A percentile compares a stretch with the other conserved stretches of the same genome.
Conservation (phyloP, 2,888 invertebrate genomes). For the Oligia latruncula region DNA sequence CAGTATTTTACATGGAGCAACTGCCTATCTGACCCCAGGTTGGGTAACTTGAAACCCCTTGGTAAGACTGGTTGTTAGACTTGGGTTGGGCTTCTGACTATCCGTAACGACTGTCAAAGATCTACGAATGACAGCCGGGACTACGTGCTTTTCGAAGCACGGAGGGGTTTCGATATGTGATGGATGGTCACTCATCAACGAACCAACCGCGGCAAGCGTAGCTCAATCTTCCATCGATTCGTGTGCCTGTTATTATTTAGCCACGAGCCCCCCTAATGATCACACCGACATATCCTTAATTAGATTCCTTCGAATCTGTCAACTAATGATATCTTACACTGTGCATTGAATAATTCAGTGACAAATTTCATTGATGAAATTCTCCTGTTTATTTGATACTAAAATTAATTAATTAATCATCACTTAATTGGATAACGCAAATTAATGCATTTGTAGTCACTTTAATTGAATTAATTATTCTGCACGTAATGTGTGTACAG, state of each 20-base stretch:
- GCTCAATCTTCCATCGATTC: neutral
- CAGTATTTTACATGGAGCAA: neutral
- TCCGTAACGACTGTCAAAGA: neutral
- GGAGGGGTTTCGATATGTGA: neutral
- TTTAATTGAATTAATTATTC: constrained; percentile 77
- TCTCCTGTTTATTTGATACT: constrained; percentile 69
- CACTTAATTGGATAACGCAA: constrained; percentile 73
- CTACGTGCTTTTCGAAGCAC: neutral
- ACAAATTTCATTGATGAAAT: constrained; percentile 38
- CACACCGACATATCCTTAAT: constrained; percentile 4
- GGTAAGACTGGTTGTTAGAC: neutral
- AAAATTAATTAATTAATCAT: constrained; percentile 72
- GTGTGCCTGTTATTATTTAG: neutral
- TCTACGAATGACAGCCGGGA: neutral
- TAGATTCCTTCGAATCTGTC: constrained; percentile 20
- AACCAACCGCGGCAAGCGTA: neutral
- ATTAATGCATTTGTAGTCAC: constrained; percentile 76
- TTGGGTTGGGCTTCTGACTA: neutral
- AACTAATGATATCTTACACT: constrained; percentile 35
- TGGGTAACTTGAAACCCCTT: neutral
- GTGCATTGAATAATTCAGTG: constrained; percentile 47
- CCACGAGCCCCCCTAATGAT: neutral
- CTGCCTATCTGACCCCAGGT: neutral
- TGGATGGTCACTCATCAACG: neutral
- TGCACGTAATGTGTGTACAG: constrained; percentile 57